Conservation (phyloP, 2,888 invertebrate species). For the Apamea epomidion region DNA sequence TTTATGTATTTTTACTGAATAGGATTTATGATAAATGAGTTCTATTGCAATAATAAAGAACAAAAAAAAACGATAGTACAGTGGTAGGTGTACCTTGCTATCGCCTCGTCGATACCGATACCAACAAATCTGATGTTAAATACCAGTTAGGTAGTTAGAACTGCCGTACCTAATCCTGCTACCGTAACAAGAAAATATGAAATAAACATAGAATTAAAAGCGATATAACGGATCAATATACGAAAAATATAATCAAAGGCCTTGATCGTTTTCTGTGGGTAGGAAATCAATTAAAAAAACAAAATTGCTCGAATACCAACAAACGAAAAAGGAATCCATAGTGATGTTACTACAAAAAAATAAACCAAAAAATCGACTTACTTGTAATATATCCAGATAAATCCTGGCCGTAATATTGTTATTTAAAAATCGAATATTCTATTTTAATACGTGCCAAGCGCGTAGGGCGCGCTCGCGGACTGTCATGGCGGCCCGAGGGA, state of each 20-base stretch:
- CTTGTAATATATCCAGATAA: conserved; percentile 42
- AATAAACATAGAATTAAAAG: background rate
- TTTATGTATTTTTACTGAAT: background rate
- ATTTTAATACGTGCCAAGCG: conserved; percentile 73
- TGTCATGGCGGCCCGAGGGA: conserved; percentile 75
- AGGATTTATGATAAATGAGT: background rate
- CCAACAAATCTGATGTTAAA: background rate
- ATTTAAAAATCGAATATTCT: conserved; percentile 67
- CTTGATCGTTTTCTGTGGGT: conserved; percentile 46
- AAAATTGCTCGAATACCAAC: conserved; percentile 13
- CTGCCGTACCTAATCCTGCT: background rate
- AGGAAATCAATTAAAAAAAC: conserved; percentile 42
- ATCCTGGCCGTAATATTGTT: conserved; percentile 54
- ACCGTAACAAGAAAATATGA: conserved; percentile 12
- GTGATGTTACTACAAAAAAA: conserved; percentile 23
- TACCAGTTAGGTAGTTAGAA: conserved; percentile 6
- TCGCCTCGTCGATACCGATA: conserved; percentile 2
- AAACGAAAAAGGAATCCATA: conserved; percentile 25
- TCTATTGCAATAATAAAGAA: background rate
- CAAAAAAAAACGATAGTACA: background rate
- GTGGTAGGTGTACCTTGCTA: background rate
- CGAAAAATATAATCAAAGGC: conserved; percentile 26
- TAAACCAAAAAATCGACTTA: conserved; percentile 50
- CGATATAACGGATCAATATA: conserved; percentile 13
- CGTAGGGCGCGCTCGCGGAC: conserved; percentile 71